Evolutionary conservation across 2,888 invertebrate genomes (phyloP), one percentile per base, ranked within the genome.

Genomic region (Calliphora vomitoria): DNA sequence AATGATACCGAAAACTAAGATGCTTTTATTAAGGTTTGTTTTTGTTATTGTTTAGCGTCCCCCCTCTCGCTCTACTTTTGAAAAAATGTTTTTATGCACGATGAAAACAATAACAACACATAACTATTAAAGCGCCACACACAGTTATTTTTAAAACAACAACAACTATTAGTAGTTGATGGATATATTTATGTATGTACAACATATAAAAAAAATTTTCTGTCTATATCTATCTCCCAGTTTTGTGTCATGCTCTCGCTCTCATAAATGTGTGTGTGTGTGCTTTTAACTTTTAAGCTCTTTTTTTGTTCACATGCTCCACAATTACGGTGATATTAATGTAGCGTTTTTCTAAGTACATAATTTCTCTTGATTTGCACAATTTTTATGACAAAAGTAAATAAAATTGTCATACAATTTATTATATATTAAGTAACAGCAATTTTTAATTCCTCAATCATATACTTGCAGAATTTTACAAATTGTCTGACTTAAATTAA

Each of bases 91-190:
- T 8, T 6, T 4, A 35, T 35, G 35, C 5, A 35, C 35, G 50
- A 53, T 10, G 18, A 80, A 62, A 71, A 68, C 20, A 82, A 86
- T 38, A 85, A 72, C 69, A 69, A 76, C 72, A 79, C 64, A 53
- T 35, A 58, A 74, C 66, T 80, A 78, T 78, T 68, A 78, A 82
- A 84, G 81, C 87, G 87, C 87, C 87, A 87, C 81, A 82, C 76
- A 78, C 84, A 82, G 81, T 84, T 87, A 81, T 81, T 84, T 87
- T 80, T 82, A 76, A 75, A 75, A 69, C 35, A 68, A 82, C 55
- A 44, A 11, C 55, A 55, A 55, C 55, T 18, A 55, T 55, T 8
- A 20, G 15, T 50, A 50, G 10, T 50, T n/a, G n/a, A n/a, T 50
- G 35, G 35, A 50, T 50, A 50, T n/a, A 5, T n/a, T 0, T n/a